Evolutionary conservation across 2,888 invertebrate species (phyloP).

Genomic region (Mythimna lalbum): DNA sequence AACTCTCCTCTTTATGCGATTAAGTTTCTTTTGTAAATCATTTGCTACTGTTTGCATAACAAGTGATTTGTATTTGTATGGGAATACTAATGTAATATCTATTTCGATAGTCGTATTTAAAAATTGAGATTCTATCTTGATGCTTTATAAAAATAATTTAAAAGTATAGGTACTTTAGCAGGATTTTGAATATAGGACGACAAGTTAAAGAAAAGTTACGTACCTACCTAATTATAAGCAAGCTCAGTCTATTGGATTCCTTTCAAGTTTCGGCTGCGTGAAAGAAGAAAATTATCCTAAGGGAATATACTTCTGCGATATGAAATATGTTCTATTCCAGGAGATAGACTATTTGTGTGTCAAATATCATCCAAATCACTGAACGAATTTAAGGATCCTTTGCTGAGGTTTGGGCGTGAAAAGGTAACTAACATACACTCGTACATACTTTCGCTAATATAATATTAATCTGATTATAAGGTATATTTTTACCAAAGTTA

Average conservation of each 20-base stretch:
- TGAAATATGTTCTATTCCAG: no score
- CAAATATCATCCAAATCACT: no score
- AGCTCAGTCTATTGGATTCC: background rate
- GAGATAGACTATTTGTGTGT: no score
- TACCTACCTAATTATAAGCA: background rate
- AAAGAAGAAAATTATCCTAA: no score
- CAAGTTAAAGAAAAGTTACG: background rate
- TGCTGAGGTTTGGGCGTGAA: no score
- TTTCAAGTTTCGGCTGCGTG: background rate
- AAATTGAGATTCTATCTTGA: background rate
- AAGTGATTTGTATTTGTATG: background rate
- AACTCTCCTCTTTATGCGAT: slow-evolving; percentile 1
- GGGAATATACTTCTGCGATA: no score
- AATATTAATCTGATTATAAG: background rate
- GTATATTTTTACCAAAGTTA: background rate
- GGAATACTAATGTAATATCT: background rate
- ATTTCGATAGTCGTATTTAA: background rate
- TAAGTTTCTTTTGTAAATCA: slow-evolving; percentile 13
- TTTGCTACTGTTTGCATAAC: slow-evolving; percentile 6
- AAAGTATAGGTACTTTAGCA: background rate
- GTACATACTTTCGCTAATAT: no score
- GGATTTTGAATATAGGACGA: background rate
- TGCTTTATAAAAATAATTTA: background rate
- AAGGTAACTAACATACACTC: no score
- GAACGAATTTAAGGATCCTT: no score